Percentiles rank a stretch among this genome's conserved stretches.
phyloP scores from a whole-genome alignment of 2,888 invertebrate species.

The Brachyptera putata region DNA sequence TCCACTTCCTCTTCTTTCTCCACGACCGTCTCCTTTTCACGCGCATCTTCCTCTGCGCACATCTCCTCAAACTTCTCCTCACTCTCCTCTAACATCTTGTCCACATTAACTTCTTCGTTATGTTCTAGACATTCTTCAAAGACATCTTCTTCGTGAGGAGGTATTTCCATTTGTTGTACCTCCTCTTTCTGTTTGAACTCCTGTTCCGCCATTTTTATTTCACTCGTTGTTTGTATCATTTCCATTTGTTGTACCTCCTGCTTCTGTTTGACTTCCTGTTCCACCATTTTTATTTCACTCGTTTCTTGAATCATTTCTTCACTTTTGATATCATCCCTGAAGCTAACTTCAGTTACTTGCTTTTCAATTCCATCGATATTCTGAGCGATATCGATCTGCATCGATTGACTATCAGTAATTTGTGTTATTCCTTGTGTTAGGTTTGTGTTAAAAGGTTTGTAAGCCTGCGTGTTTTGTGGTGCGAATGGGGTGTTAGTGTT shows the following conservation, averaged over 20 bases:
- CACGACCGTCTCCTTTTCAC: not conserved
- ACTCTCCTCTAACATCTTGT: not conserved
- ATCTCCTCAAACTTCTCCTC: not conserved
- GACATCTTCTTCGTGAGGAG: no score
- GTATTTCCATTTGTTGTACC: no score
- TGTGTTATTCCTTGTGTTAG: no score
- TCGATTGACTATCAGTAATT: no score
- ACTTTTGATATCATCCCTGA: no score
- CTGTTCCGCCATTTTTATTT: not conserved
- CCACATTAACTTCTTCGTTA: not conserved
- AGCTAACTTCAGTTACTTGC: not conserved
- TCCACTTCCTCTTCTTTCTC: not conserved
- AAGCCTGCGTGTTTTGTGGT: constrained; percentile 23
- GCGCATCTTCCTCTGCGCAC: not conserved
- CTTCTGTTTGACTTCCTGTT: not conserved
- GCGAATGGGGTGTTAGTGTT: constrained; percentile 14
- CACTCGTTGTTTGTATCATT: no score
- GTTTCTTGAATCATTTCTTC: no score
- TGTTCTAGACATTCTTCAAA: no score
- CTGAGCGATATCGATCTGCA: not conserved
- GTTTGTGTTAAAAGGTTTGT: not conserved
- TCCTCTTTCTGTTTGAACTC: not conserved
- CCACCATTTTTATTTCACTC: no score
- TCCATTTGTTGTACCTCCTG: no score
- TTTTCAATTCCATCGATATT: not conserved